A percentile compares a stretch with the other conserved stretches of the same genome.
phyloP scores from a whole-genome alignment of 2,888 invertebrate genomes.

The Melanargia galathea region DNA sequence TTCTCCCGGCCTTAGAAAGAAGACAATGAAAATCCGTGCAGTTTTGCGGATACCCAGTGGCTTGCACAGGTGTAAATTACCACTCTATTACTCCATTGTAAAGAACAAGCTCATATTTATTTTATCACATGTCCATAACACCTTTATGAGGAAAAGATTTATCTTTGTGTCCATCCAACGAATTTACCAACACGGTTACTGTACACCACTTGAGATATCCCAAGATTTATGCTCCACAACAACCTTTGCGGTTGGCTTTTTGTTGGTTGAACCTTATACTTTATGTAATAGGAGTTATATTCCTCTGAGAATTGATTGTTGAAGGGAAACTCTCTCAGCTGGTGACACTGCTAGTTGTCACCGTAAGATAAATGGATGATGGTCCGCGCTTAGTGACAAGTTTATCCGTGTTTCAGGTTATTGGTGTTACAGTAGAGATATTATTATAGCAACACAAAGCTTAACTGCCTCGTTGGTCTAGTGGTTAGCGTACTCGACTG shows the following conservation, averaged over 20 bases:
- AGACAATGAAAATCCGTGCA: background rate
- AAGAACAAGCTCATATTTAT: constrained; percentile 15
- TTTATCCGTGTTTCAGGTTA: constrained; percentile 55
- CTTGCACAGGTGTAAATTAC: constrained; percentile 18
- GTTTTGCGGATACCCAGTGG: background rate
- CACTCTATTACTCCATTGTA: constrained; percentile 10
- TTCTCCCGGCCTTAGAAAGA: background rate
- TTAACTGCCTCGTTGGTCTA: too few species aligned
- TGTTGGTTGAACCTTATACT: constrained; percentile 27
- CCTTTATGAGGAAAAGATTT: constrained; percentile 29
- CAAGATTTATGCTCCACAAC: constrained; percentile 42
- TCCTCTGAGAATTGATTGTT: constrained; percentile 18
- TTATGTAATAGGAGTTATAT: constrained; percentile 33
- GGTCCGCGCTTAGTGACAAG: constrained; percentile 64
- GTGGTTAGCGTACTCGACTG: too few species aligned
- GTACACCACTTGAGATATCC: constrained; percentile 45
- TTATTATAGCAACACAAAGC: too few species aligned
- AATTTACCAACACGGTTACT: constrained; percentile 45
- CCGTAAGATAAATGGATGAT: constrained; percentile 66
- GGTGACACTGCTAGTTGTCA: constrained; percentile 68
- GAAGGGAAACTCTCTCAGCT: constrained; percentile 52
- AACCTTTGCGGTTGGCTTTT: constrained; percentile 19
- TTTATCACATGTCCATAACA: constrained; percentile 22
- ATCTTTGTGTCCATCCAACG: constrained; percentile 35
- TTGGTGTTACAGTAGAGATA: constrained; percentile 11